Conservation (phyloP, 1,140 invertebrate species). For the Bombus vancouverensis region DNA sequence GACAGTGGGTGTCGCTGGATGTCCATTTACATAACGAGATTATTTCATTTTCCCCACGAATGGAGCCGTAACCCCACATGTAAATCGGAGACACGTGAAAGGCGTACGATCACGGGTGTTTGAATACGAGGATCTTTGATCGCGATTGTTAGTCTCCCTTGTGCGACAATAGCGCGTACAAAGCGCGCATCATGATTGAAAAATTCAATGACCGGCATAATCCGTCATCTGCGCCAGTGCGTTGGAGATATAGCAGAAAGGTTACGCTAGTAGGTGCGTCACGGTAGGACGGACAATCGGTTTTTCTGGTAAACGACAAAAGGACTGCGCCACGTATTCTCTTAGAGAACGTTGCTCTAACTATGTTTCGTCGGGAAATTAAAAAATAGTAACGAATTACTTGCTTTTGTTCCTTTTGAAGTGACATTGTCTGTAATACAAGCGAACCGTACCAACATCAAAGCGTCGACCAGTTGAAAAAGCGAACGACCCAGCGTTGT, state of each 20-base stretch:
- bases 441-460: conserved; percentile 27
- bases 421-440: neutral
- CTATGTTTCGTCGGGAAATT: neutral
- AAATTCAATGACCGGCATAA: conserved; percentile 63
- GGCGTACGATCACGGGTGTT: conserved; percentile 62
- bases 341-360: neutral
- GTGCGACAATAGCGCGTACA: conserved; percentile 4
- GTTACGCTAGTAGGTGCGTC: neutral
- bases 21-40: conserved; percentile 74
- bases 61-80: conserved; percentile 66
- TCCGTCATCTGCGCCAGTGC: conserved; percentile 30
- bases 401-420: neutral
- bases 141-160: conserved; percentile 49
- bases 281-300: conserved; percentile 15
- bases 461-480: conserved; percentile 3
- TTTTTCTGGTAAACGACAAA: neutral
- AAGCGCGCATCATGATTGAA: conserved; percentile 43
- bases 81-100: conserved; percentile 66
- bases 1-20: conserved; percentile 1
- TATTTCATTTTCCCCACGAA: conserved; percentile 66
- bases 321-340: neutral
- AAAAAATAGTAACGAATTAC: neutral
- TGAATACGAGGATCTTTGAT: conserved; percentile 62
- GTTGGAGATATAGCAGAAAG: neutral
- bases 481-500: neutral